Percentiles rank a stretch among this genome's conserved stretches.
These are phyloP conservation scores for Rhinoptilus africanus DNA, from an alignment of 2,113 vertebrate genomes.

Conservation along the genomic window DNA sequence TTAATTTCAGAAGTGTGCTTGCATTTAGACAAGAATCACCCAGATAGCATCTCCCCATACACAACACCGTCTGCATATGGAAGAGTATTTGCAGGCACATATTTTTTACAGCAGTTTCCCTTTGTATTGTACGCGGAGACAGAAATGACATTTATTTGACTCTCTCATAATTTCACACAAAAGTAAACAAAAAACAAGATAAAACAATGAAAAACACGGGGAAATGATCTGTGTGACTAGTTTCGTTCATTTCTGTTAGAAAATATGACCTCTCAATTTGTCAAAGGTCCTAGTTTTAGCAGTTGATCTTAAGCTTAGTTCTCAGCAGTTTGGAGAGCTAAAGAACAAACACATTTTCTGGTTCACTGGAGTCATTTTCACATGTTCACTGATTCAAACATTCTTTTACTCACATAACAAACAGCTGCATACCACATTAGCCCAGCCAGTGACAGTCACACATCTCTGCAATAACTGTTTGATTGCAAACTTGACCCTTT, in stretches of 20 bases:
- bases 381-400: conserved; percentile 83
- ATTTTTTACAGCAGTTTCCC: conserved; percentile 46
- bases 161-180: conserved; percentile 56
- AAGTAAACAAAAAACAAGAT: conserved; percentile 64
- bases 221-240: conserved; percentile 66
- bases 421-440: conserved; percentile 84
- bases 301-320: conserved; percentile 77
- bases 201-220: conserved; percentile 67
- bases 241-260: conserved; percentile 70
- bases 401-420: conserved; percentile 83
- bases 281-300: conserved; percentile 76
- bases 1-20: conserved; percentile 15
- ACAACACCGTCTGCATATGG: background rate
- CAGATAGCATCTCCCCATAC: background rate
- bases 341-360: conserved; percentile 85
- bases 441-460: conserved; percentile 79
- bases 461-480: conserved; percentile 82
- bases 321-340: conserved; percentile 78
- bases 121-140: conserved; percentile 4
- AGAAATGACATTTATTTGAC: conserved; percentile 52
- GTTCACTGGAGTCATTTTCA: conserved; percentile 83
- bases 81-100: conserved; percentile 8
- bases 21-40: background rate
- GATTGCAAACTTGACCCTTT: conserved; percentile 83
- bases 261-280: conserved; percentile 76